Conservation (phyloP, 2,888 invertebrate species). For the Sabellastarte sp. region DNA sequence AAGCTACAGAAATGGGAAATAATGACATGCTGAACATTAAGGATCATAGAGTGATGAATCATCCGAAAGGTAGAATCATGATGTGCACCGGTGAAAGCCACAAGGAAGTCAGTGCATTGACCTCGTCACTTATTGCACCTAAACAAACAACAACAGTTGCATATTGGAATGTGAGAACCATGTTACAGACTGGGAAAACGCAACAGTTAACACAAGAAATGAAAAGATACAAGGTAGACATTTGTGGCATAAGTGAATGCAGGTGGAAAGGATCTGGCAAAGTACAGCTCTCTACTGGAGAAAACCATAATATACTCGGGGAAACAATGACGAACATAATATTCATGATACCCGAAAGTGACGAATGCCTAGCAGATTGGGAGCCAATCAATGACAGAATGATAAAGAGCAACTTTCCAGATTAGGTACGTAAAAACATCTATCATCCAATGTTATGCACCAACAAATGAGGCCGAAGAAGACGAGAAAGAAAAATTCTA, state of each 20-base stretch:
- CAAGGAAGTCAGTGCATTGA: not conserved
- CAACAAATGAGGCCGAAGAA: not conserved
- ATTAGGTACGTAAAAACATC: not conserved
- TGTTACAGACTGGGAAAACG: conserved; percentile 10
- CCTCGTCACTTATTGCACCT: not conserved
- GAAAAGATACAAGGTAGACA: conserved; percentile 7
- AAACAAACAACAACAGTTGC: not conserved
- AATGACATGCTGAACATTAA: not conserved
- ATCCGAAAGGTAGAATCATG: not conserved
- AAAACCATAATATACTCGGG: too few species aligned
- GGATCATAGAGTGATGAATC: not conserved
- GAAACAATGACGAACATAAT: too few species aligned
- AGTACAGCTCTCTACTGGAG: too few species aligned
- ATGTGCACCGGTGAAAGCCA: not conserved
- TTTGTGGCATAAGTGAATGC: conserved; percentile 10
- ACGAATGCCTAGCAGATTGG: too few species aligned
- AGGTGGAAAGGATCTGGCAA: conserved; percentile 10
- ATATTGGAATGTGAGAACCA: conserved; percentile 14
- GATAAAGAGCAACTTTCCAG: not conserved
- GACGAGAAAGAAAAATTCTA: not conserved
- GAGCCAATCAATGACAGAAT: not conserved
- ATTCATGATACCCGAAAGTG: too few species aligned
- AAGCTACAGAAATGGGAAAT: not conserved
- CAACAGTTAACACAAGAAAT: conserved; percentile 12
- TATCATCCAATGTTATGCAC: not conserved